These are phyloP conservation scores for Sebastes schlegelii DNA, from an alignment of 2,113 vertebrate genomes.

Conservation along the genomic window DNA sequence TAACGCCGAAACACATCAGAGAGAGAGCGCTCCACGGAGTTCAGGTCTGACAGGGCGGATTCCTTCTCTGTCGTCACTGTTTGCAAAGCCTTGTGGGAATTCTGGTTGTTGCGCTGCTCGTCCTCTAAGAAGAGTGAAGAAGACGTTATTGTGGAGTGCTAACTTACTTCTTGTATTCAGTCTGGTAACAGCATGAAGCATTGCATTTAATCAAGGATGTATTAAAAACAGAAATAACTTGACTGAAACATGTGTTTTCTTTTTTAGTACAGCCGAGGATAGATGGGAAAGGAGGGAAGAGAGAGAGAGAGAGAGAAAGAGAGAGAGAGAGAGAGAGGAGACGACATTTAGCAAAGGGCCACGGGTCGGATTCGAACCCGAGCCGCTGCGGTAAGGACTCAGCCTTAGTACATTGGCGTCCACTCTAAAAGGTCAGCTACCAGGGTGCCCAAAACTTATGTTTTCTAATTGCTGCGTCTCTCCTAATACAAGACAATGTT, in stretches of 20 bases:
- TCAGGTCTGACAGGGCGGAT: constrained; percentile 92
- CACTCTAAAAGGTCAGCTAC: too few species aligned
- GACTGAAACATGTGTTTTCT: neutral
- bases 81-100: constrained; percentile 91
- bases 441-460: too few species aligned
- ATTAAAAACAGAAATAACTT: neutral
- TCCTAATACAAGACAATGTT: neutral
- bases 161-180: neutral
- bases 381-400: too few species aligned
- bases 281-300: too few species aligned
- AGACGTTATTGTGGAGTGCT: neutral
- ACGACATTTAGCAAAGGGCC: too few species aligned
- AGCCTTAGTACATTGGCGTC: too few species aligned
- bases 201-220: neutral
- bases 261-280: too few species aligned
- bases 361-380: too few species aligned
- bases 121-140: constrained; percentile 85
- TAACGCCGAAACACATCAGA: constrained; percentile 97
- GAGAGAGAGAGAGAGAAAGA: too few species aligned
- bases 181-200: neutral
- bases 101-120: constrained; percentile 89
- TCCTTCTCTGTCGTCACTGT: constrained; percentile 91
- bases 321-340: too few species aligned
- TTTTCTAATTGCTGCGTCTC: neutral
- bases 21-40: constrained; percentile 95